Conservation (phyloP, 2,797 vertebrate genomes). For the Morelia viridis region DNA sequence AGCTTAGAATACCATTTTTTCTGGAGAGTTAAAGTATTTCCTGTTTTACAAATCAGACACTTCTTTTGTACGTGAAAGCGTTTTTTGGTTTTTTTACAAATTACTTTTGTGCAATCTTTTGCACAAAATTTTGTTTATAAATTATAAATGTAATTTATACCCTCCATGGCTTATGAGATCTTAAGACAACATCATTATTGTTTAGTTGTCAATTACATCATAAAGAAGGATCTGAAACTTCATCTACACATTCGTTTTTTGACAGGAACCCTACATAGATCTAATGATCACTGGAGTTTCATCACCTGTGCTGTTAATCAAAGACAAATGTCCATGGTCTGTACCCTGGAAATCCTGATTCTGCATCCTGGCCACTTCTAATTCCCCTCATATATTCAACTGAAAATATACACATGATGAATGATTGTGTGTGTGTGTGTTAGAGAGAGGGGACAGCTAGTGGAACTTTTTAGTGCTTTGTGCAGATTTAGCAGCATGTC, state of each 20-base stretch:
- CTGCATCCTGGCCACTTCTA: not conserved
- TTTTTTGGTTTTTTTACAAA: not conserved
- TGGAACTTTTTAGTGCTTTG: not conserved
- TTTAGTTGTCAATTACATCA: not conserved
- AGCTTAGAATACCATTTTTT: not conserved
- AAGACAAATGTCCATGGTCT: not conserved
- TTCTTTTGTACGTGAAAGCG: not conserved
- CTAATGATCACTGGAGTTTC: not conserved
- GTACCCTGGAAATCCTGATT: not conserved
- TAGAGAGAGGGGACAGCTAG: not conserved
- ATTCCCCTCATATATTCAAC: not conserved
- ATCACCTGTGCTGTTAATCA: not conserved
- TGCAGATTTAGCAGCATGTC: not conserved
- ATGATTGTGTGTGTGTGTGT: not conserved
- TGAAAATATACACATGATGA: not conserved
- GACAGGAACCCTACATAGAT: not conserved
- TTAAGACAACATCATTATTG: rapidly evolving
- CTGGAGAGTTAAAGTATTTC: not conserved
- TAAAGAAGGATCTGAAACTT: slow-evolving; percentile 6
- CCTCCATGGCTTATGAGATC: not conserved
- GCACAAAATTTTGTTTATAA: not conserved
- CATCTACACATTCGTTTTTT: not conserved
- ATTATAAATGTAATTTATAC: not conserved
- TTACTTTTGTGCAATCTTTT: not conserved
- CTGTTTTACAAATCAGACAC: not conserved